Evolutionary conservation across 2,797 vertebrate genomes (phyloP), one percentile per base, ranked within the genome.

Genomic region (Takifugu rubripes): DNA sequence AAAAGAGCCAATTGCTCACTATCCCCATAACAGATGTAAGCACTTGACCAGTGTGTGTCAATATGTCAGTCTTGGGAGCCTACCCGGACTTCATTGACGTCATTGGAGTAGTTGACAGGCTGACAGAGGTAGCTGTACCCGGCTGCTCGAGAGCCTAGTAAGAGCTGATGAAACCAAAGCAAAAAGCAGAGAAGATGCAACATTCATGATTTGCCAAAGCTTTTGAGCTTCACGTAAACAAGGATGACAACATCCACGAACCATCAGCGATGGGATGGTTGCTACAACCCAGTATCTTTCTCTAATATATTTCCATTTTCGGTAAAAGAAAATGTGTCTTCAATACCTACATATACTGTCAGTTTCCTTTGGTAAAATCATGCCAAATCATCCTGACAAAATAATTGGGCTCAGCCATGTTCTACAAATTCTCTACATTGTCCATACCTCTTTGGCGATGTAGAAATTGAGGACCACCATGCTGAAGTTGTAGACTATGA

Each of bases 401-500:
- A 21, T 16, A 16, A 6, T 12, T 6, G 10, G 14, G 14, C 4
- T 33, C 33, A 11, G 33, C 33, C 10, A 33, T 11, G 33, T 33
- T 33, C 33, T 33, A 33, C 36, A 40, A 11, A 3, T 40, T 40
- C 36, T 40, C 21, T 21, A 21, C 21, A 21, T 21, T 21, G 4
- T 21, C 9, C 7, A 43, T 54, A 98, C 97, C 96, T 99, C 97
- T 94, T 95, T 97, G 89, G 94, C 96, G 91, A 99, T 99, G 90
- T 96, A 99, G 86, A 98, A 92, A 89, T 99, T 99, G 76, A 99
- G 94, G 62, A 98, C 90, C 89, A 99, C 96, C 97, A 99, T 99
- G 74, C 96, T 95, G 87, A 99, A 99, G 90, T 99, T 99, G 91
- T 99, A 99, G 83, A 93, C 61, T 80, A 99, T 95, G 77, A 99